phyloP scores from a whole-genome alignment of 2,797 vertebrate species.

The Helarctos malayanus region DNA sequence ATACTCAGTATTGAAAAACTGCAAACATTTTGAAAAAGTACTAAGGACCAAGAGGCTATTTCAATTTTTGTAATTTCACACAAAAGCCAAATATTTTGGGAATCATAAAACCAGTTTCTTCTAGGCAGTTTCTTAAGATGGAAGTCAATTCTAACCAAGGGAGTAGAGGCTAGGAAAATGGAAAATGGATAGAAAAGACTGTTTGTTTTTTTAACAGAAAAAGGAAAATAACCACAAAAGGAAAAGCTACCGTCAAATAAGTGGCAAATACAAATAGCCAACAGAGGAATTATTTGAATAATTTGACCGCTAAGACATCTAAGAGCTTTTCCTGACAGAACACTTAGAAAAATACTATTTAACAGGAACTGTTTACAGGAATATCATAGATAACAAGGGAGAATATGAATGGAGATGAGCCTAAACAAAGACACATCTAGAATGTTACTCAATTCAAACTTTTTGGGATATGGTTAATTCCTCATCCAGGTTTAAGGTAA shows the following conservation, averaged over 20 bases:
- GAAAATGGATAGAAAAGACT: not conserved
- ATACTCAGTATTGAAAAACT: not conserved
- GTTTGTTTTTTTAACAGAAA: constrained; percentile 4
- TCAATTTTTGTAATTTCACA: constrained; percentile 41
- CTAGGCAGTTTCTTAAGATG: not conserved
- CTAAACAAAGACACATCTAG: not conserved
- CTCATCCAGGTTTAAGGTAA: not conserved
- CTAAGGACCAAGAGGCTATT: constrained; percentile 44
- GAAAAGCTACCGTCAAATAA: constrained; percentile 28
- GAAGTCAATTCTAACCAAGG: constrained; percentile 2
- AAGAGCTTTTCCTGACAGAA: not conserved
- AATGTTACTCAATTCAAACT: not conserved
- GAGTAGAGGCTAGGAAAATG: not conserved
- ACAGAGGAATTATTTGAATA: not conserved
- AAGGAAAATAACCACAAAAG: not conserved
- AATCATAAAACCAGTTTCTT: constrained; percentile 21
- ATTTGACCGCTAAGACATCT: not conserved
- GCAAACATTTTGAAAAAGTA: constrained; percentile 48
- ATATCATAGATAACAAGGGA: not conserved
- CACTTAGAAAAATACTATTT: not conserved
- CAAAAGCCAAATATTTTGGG: not conserved
- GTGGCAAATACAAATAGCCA: not conserved
- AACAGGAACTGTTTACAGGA: not conserved
- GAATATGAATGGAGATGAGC: not conserved
- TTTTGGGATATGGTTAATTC: not conserved